These are phyloP conservation scores for Solea senegalensis DNA, from an alignment of 2,113 vertebrate genomes.

Conservation along the genomic window DNA sequence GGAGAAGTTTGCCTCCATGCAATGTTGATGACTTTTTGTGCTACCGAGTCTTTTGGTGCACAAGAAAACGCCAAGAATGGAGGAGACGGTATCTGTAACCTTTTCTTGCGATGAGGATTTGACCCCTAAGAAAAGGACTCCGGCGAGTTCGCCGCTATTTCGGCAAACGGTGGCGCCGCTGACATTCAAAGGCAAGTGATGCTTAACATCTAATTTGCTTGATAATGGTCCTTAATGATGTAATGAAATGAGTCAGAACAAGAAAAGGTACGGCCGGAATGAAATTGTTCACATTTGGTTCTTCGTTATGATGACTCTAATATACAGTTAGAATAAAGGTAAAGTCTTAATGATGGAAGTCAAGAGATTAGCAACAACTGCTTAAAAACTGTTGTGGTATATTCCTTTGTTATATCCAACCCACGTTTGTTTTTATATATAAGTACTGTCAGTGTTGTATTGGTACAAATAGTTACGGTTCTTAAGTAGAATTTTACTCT, in stretches of 20 bases:
- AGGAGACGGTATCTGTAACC: constrained; percentile 36
- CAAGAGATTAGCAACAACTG: too few species aligned
- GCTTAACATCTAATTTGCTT: constrained; percentile 47
- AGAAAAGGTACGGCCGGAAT: constrained; percentile 47
- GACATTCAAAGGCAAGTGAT: constrained; percentile 55
- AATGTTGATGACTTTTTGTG: constrained; percentile 58
- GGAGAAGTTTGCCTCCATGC: constrained; percentile 62
- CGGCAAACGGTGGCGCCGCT: constrained; percentile 52
- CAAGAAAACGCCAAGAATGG: constrained; percentile 24
- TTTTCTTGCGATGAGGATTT: constrained; percentile 51
- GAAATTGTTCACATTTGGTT: constrained; percentile 52
- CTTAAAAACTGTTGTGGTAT: too few species aligned
- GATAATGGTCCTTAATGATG: constrained; percentile 57
- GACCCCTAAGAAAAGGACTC: constrained; percentile 47
- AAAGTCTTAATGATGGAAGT: too few species aligned
- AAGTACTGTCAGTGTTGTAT: too few species aligned
- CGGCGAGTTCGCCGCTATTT: constrained; percentile 49
- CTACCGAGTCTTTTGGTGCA: constrained; percentile 34
- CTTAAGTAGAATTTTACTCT: too few species aligned
- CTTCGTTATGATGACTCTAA: not conserved
- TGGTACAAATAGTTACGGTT: too few species aligned
- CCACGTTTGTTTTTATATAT: too few species aligned
- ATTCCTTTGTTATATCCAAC: too few species aligned
- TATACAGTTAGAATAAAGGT: not conserved
- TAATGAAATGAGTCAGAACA: constrained; percentile 57